Percentiles rank a stretch among this genome's conserved stretches.
Conservation (phyloP, 2,888 invertebrate species). For the Eurois occulta region DNA sequence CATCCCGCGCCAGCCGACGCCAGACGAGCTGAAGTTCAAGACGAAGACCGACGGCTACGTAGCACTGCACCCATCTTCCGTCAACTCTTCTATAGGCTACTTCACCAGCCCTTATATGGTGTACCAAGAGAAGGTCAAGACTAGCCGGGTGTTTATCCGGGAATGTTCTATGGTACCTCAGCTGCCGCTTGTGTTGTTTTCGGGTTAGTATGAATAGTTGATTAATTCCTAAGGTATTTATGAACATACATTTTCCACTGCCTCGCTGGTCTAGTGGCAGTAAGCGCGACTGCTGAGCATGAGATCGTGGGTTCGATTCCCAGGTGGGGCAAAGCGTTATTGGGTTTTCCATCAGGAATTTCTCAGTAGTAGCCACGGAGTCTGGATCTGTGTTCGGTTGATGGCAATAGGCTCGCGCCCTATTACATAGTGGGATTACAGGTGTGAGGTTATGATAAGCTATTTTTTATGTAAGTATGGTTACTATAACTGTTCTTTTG, state of each 20-base stretch:
- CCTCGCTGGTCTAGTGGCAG: too few relatives aligned
- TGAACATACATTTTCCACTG: too few relatives aligned
- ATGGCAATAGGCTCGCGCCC: too few relatives aligned
- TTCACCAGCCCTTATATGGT: constrained; percentile 94
- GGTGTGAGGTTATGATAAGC: too few relatives aligned
- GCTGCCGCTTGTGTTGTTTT: constrained; percentile 93
- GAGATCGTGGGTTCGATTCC: too few relatives aligned
- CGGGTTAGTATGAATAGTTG: constrained; percentile 76
- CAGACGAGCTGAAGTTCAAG: constrained; percentile 93
- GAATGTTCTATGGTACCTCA: constrained; percentile 95
- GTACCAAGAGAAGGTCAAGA: constrained; percentile 96
- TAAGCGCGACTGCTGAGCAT: too few relatives aligned
- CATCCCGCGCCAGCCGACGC: constrained; percentile 92
- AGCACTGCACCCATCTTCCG: constrained; percentile 94
- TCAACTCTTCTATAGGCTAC: constrained; percentile 92
- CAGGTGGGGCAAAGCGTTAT: too few relatives aligned
- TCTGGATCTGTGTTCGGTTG: too few relatives aligned
- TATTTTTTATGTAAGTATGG: too few relatives aligned
- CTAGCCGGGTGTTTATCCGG: constrained; percentile 94
- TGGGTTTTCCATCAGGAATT: too few relatives aligned
- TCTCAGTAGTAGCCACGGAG: too few relatives aligned
- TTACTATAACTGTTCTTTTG: background rate
- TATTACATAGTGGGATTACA: too few relatives aligned
- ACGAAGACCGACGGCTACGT: constrained; percentile 94
- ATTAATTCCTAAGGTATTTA: background rate